phyloP scores from a whole-genome alignment of 2,113 vertebrate species.

The Gadus chalcogrammus region DNA sequence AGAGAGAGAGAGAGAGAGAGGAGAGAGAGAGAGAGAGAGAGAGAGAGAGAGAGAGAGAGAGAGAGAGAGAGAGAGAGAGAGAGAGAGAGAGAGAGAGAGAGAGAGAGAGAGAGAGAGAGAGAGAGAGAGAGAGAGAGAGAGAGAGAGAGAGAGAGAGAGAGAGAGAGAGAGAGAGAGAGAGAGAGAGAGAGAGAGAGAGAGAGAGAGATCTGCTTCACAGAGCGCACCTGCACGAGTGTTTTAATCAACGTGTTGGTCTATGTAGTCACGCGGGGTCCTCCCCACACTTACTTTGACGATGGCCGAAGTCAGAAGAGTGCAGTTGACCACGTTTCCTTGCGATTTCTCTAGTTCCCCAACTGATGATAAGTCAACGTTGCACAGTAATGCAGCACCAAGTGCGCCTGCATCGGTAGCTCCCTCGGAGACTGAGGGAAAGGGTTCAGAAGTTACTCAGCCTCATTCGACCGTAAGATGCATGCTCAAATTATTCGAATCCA shows the following conservation, averaged over 20 bases:
- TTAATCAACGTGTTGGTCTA: background rate
- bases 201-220: background rate
- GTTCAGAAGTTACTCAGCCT: background rate
- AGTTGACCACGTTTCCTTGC: conserved; percentile 75
- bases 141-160: too few relatives aligned
- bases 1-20: too few relatives aligned
- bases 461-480: conserved; percentile 71
- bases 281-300: conserved; percentile 51
- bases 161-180: too few relatives aligned
- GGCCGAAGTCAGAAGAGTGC: conserved; percentile 83
- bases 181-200: too few relatives aligned
- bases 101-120: too few relatives aligned
- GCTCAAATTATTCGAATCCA: conserved; percentile 80
- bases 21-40: too few relatives aligned
- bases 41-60: too few relatives aligned
- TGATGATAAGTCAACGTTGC: background rate
- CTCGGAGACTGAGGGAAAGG: rapidly evolving
- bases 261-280: background rate
- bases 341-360: conserved; percentile 36
- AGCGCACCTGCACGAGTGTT: conserved; percentile 50
- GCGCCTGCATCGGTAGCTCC: background rate
- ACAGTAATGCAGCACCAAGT: conserved; percentile 26
- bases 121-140: too few relatives aligned
- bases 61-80: too few relatives aligned
- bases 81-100: too few relatives aligned